Base-by-base conservation (phyloP, 2,888 invertebrate species). In the Ochropleura plecta region DNA sequence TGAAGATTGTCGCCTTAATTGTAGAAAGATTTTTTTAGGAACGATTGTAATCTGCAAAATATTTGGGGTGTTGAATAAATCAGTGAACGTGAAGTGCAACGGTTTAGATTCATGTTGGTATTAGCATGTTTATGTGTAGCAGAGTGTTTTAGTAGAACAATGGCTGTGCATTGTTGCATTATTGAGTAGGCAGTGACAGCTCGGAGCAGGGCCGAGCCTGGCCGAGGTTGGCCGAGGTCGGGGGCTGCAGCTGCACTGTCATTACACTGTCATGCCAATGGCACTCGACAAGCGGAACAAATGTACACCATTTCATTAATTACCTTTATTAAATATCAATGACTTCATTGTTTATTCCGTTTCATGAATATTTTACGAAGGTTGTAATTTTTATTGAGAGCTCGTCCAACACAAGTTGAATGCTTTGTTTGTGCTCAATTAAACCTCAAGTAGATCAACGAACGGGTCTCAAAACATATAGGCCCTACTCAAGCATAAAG, bases 1-100 rank as follows among this genome's bases (percentile, higher is more conserved):
- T 96, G 95, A 96, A 96, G 96, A 96, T 96, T 96, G 96, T 95
- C 93, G 93, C 94, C 91, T 95, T 96, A 95, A 96, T 96, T 96
- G 96, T 91, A 89, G 92, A 94, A 59, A 94, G 94, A 94, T 94
- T 93, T 95, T 94, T 92, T 92, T 76, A 18, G 60, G 66, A 81
- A 77, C 84, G 85, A 88, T 88, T 89, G 88, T 88, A 89, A 88
- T 87, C 84, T 68, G 73, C 75, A 71, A 88, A 82, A 82, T 77
- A 80, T 79, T 82, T 76, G 68, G 57, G 71, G 51, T 76, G 65
- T 79, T 70, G 53, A 78, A 77, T 85, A 78, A 83, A 81, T 74
- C 67, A 60, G n/a, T 60, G 68, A 75, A 66, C 42, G 48, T 67
- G 42, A 46, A 84, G 69, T 71, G 75, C 70, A 62, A 12, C 55